Evolutionary conservation across 1,140 invertebrate species (phyloP).

Genomic region (Dreissena rostriformis): DNA sequence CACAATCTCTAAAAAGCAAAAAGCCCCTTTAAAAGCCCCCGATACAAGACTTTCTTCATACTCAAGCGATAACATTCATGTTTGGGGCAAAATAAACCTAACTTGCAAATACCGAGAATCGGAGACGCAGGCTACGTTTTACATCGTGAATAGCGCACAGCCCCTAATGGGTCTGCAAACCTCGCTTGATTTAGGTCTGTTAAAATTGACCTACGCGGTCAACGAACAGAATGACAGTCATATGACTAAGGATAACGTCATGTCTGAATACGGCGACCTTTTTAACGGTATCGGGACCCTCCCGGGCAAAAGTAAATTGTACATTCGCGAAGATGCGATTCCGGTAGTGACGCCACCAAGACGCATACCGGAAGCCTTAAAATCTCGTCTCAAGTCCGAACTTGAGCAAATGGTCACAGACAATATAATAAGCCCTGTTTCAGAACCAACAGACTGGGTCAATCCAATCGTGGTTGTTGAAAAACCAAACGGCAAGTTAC

Average conservation of each 20-base stretch:
- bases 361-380: conserved; percentile 23
- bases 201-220: conserved; percentile 3
- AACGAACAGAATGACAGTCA: not conserved
- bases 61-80: not conserved
- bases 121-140: not conserved
- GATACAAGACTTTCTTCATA: not conserved
- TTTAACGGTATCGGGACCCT: conserved; percentile 50
- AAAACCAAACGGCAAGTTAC: conserved; percentile 59
- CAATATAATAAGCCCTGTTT: conserved; percentile 71
- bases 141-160: not conserved
- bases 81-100: not conserved
- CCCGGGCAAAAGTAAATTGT: conserved; percentile 35
- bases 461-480: conserved; percentile 58
- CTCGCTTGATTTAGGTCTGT: not conserved
- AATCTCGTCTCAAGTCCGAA: conserved; percentile 19
- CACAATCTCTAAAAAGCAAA: not conserved
- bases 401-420: conserved; percentile 33
- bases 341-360: conserved; percentile 30
- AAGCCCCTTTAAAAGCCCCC: not conserved
- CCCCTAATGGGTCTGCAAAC: not conserved
- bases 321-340: conserved; percentile 3
- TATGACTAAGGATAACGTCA: conserved; percentile 10
- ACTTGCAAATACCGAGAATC: not conserved
- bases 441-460: conserved; percentile 70
- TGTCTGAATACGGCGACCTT: conserved; percentile 17